Evolutionary conservation across 2,797 vertebrate species (phyloP).

Genomic region (Moxostoma hubbsi): DNA sequence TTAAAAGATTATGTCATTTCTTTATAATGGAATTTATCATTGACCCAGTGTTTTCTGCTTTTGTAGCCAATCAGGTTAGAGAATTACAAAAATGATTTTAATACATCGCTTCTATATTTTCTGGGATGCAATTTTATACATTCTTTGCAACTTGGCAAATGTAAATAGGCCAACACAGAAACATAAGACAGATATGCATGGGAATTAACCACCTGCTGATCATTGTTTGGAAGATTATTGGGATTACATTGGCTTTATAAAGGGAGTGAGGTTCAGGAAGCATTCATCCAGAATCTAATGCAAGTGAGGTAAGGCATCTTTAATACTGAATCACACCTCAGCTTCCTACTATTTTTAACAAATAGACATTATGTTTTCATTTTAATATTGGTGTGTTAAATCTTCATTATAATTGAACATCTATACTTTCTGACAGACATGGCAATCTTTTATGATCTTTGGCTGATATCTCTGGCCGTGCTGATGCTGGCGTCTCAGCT

Average conservation of each 20-base stretch:
- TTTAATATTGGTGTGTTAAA: not conserved
- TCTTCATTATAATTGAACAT: not conserved
- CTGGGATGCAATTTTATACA: too few relatives aligned
- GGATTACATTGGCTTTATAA: not conserved
- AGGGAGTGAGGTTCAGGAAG: not conserved
- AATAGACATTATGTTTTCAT: not conserved
- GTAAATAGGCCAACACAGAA: too few relatives aligned
- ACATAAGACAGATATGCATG: too few relatives aligned
- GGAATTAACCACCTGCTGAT: not conserved
- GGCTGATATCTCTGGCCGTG: not conserved
- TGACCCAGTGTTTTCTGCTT: too few relatives aligned
- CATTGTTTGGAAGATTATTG: not conserved
- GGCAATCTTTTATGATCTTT: not conserved
- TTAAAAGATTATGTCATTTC: too few relatives aligned
- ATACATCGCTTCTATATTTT: too few relatives aligned
- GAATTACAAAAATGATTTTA: too few relatives aligned
- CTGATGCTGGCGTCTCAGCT: conserved; percentile 17
- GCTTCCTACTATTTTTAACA: not conserved
- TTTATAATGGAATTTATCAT: too few relatives aligned
- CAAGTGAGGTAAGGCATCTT: not conserved
- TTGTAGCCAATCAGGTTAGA: too few relatives aligned
- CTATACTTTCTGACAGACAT: conserved; percentile 9
- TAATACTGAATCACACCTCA: not conserved
- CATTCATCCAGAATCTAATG: not conserved
- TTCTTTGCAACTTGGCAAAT: too few relatives aligned